phyloP scores from a whole-genome alignment of 2,797 vertebrate species.

The Arnoldichthys spilopterus region DNA sequence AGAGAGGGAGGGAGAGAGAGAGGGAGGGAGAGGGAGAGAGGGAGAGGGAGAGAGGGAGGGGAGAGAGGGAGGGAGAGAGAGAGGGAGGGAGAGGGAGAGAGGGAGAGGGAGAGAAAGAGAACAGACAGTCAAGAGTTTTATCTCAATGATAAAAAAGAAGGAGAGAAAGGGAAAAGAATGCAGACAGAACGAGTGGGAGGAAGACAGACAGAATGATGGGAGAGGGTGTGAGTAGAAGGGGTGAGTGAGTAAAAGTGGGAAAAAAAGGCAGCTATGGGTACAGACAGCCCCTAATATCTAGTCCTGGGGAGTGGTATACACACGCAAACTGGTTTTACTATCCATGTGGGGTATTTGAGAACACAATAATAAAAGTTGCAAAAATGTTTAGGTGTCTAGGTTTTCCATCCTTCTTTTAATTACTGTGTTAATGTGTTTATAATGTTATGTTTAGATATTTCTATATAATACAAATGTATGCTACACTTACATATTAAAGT shows the following conservation, averaged over 20 bases:
- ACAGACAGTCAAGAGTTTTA: not conserved
- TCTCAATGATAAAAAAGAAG: not conserved
- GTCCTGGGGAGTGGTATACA: not conserved
- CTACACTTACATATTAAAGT: too few species aligned
- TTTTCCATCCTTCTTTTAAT: too few species aligned
- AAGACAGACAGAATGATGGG: not conserved
- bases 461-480: too few species aligned
- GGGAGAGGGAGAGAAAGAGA: not conserved
- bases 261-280: not conserved
- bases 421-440: too few species aligned
- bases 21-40: not conserved
- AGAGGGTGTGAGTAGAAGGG: constrained; percentile 10
- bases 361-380: not conserved
- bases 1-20: constrained; percentile 14
- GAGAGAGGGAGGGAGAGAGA: not conserved
- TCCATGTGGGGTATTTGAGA: not conserved
- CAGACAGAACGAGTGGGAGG: constrained; percentile 8
- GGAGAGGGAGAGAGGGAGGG: not conserved
- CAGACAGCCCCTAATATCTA: not conserved
- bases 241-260: not conserved
- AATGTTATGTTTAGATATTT: too few species aligned
- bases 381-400: too few species aligned
- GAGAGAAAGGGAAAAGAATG: not conserved
- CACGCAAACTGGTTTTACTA: not conserved
- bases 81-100: not conserved